These are phyloP conservation scores for Cavia aperea DNA, from an alignment of 2,113 vertebrate species.

Conservation along the genomic window DNA sequence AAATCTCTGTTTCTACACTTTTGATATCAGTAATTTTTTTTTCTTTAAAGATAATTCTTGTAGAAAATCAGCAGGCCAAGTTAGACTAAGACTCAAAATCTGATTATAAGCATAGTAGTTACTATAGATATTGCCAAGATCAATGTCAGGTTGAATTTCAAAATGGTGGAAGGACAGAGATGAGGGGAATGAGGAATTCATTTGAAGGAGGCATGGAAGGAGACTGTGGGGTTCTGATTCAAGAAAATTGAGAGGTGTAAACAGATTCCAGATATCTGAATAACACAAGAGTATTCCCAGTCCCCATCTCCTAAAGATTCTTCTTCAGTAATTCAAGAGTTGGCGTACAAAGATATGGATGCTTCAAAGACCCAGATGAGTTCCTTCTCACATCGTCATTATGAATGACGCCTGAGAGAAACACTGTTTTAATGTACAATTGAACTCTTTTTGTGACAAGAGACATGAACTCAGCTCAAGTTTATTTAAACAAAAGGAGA, in stretches of 20 bases:
- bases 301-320: not conserved
- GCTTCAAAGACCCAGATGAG: not conserved
- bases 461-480: not conserved
- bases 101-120: not conserved
- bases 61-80: not conserved
- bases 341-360: not conserved
- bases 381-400: not conserved
- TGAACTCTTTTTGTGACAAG: constrained; percentile 12
- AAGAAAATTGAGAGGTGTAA: not conserved
- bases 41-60: not conserved
- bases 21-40: not conserved
- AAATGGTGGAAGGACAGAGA: not conserved
- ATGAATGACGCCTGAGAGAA: not conserved
- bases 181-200: not conserved
- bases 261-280: not conserved
- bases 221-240: not conserved
- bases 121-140: not conserved
- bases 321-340: not conserved
- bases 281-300: not conserved
- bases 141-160: not conserved
- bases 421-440: not conserved
- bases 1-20: not conserved
- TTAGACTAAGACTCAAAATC: not conserved
- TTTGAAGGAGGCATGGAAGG: not conserved
- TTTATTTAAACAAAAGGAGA: not conserved